Base-by-base conservation (phyloP, 2,888 invertebrate genomes). In the Merodon equestris region DNA sequence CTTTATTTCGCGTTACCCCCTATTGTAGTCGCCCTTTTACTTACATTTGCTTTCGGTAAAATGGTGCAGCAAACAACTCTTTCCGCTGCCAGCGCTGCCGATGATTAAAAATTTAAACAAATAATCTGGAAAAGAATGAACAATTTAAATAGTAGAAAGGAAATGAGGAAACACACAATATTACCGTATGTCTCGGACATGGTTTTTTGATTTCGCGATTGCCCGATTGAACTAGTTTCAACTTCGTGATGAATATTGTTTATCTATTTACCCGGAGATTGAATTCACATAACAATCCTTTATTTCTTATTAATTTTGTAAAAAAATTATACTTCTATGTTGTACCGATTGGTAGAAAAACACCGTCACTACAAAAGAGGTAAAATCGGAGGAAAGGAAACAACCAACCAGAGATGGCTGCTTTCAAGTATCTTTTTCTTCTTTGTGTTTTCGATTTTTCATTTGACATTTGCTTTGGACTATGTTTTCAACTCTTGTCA, bases 41-140 rank as follows among this genome's bases (percentile, higher is more conserved):
- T 92, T 90, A 95, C 95, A 95, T 91, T 95, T 95, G 85, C 92
- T 94, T 88, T 95, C 95, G 85, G 95, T 94, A 85, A 95, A 95
- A 88, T 95, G 95, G 88, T 95, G 95, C 44, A 95, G 90, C 40
- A 95, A 91, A 85, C 95, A 95, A 57, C 95, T 95, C 88, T 95
- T 95, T 81, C 95, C 95, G 82, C 94, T 93, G 54, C 95, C 95
- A 83, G 95, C 95, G 90, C 94, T 94, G 77, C 95, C 95, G 87
- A 95, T 95, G 34, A 95, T 94, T 83, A 95, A 90, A 87, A 95
- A 95, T 90, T 95, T 95, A 89, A 95, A 95, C 81, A 95, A 90
- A 86, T 94, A 95, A 91, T 95, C 95, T 93, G 90, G n/a, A 91
- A 91, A 73, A 56, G 14, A 54, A 27, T 27, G 7, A 27, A 27